Conservation (phyloP, 2,888 invertebrate species). For the Troilus luridus region DNA sequence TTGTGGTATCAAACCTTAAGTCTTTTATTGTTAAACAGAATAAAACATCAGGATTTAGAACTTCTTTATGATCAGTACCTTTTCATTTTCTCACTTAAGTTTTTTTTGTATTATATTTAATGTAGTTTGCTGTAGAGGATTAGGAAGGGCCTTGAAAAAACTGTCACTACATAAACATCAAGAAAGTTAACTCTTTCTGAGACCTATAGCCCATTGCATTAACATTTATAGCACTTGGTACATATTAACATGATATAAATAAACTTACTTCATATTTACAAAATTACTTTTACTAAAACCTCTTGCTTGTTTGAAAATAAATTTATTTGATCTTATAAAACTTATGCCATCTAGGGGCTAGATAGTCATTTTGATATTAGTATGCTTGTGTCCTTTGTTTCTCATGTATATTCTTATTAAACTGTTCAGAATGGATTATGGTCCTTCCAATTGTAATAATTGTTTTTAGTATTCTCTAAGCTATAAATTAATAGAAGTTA, state of each 20-base stretch:
- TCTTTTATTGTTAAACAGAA: neutral
- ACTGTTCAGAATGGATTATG: neutral
- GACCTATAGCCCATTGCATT: neutral
- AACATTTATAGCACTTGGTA: neutral
- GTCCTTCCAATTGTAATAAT: neutral
- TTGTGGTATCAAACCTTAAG: no score
- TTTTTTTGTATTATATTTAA: neutral
- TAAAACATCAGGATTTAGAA: neutral
- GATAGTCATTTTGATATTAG: neutral
- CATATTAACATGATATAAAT: neutral
- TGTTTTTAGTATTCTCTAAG: neutral
- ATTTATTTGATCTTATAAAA: neutral
- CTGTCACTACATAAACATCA: neutral
- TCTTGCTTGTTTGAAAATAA: neutral
- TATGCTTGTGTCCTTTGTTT: neutral
- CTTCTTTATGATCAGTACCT: neutral
- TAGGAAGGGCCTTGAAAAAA: neutral
- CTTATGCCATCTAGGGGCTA: neutral
- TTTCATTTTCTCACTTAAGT: neutral
- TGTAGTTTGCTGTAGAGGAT: neutral
- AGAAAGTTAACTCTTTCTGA: neutral
- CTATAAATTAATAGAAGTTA: conserved; percentile 2
- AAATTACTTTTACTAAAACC: neutral
- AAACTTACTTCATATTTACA: neutral
- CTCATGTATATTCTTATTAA: neutral